These are phyloP conservation scores for Tetanocera ferruginea DNA, from an alignment of 2,888 invertebrate genomes.

Conservation along the genomic window DNA sequence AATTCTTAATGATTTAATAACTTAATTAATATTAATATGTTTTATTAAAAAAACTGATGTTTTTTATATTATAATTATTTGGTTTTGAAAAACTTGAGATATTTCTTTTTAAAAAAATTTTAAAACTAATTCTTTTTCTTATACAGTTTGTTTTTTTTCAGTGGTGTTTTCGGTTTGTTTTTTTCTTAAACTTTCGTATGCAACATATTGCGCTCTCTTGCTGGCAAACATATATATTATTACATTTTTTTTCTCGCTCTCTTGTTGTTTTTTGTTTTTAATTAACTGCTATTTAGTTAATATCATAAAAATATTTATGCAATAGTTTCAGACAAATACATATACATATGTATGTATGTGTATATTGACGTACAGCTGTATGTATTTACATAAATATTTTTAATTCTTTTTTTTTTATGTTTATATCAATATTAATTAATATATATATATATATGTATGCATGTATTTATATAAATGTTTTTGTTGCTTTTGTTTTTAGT, in stretches of 20 bases:
- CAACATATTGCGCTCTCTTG: too few relatives aligned
- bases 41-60: too few relatives aligned
- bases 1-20: too few relatives aligned
- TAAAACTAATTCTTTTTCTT: too few relatives aligned
- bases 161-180: too few relatives aligned
- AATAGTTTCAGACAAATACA: conserved; percentile 64
- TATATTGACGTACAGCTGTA: conserved; percentile 26
- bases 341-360: conserved; percentile 45
- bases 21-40: too few relatives aligned
- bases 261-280: conserved; percentile 25
- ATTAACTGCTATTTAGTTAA: conserved; percentile 17
- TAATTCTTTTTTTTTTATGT: conserved; percentile 3
- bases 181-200: too few relatives aligned
- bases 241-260: too few relatives aligned
- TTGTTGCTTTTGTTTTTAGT: conserved; percentile 21
- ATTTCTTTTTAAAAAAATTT: too few relatives aligned
- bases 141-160: conserved; percentile 4
- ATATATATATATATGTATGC: conserved; percentile 4
- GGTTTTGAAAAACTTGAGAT: too few relatives aligned
- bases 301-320: background rate
- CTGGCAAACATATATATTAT: too few relatives aligned
- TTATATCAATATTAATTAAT: conserved; percentile 18
- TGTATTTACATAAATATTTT: conserved; percentile 15
- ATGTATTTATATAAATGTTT: conserved; percentile 2
- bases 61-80: too few relatives aligned